phyloP scores from a whole-genome alignment of 1,140 invertebrate species.

The Zaprionus vittiger region DNA sequence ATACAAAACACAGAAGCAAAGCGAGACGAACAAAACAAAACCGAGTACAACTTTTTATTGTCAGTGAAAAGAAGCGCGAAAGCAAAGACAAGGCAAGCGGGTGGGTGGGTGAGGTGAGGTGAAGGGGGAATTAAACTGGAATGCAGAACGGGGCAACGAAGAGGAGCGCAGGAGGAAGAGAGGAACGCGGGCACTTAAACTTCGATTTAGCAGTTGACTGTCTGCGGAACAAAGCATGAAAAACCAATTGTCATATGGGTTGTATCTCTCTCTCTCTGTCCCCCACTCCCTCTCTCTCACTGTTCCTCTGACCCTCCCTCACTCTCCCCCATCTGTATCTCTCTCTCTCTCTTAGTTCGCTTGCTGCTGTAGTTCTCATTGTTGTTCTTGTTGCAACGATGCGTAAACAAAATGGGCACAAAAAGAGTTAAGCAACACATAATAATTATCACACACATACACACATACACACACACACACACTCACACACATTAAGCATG shows the following conservation, averaged over 20 bases:
- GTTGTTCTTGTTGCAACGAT: conserved; percentile 41
- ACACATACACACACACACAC: neutral
- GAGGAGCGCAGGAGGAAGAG: neutral
- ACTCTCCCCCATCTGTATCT: neutral
- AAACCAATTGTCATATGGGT: conserved; percentile 48
- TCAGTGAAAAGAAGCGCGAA: conserved; percentile 18
- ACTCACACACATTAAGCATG: neutral
- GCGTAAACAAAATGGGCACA: conserved; percentile 58
- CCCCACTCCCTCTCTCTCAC: neutral
- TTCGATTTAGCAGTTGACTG: conserved; percentile 64
- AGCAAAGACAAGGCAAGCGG: neutral
- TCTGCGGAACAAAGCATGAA: conserved; percentile 41
- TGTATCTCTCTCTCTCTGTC: neutral
- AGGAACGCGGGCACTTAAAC: conserved; percentile 57
- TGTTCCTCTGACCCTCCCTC: neutral
- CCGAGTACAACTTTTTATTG: conserved; percentile 12
- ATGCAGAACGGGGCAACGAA: conserved; percentile 1
- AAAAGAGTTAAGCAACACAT: conserved; percentile 67
- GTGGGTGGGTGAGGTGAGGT: neutral
- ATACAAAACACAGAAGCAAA: conserved; percentile 23
- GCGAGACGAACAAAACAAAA: conserved; percentile 9
- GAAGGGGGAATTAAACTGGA: neutral
- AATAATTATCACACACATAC: conserved; percentile 56
- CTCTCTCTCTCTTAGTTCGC: conserved; percentile 1
- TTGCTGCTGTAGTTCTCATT: conserved; percentile 23